phyloP scores from a whole-genome alignment of 2,888 invertebrate species.

The Sarcophaga rosellei region DNA sequence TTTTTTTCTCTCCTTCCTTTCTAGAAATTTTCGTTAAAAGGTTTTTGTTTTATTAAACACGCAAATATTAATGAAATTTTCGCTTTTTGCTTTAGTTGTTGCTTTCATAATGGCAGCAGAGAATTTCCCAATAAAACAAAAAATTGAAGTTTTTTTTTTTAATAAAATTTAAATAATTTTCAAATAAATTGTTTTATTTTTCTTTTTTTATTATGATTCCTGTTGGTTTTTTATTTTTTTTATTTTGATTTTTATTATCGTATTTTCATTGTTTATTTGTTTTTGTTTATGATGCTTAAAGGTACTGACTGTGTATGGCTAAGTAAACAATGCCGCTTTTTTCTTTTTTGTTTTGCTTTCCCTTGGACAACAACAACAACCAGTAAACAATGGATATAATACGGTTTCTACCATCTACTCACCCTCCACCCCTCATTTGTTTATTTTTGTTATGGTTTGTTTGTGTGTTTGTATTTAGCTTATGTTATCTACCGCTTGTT shows the following conservation, averaged over 20 bases:
- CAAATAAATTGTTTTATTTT: too few relatives aligned
- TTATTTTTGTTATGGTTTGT: conserved; percentile 8
- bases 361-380: not conserved
- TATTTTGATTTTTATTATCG: not conserved
- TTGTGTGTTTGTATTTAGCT: not conserved
- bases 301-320: not conserved
- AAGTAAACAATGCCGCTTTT: not conserved
- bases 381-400: not conserved
- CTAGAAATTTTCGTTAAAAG: conserved; percentile 21
- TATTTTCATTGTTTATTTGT: not conserved
- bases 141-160: too few relatives aligned
- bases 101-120: too few relatives aligned
- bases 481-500: not conserved
- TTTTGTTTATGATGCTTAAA: not conserved
- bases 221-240: too few relatives aligned
- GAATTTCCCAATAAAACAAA: too few relatives aligned
- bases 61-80: conserved; percentile 55
- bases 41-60: conserved; percentile 45
- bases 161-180: too few relatives aligned
- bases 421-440: not conserved
- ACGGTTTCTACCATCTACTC: not conserved
- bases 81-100: not conserved
- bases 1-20: conserved; percentile 25
- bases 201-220: too few relatives aligned
- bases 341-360: not conserved